A percentile compares a stretch with the other conserved stretches of the same genome.
Conservation (phyloP, 2,888 invertebrate genomes). For the Keiferia lycopersicella region DNA sequence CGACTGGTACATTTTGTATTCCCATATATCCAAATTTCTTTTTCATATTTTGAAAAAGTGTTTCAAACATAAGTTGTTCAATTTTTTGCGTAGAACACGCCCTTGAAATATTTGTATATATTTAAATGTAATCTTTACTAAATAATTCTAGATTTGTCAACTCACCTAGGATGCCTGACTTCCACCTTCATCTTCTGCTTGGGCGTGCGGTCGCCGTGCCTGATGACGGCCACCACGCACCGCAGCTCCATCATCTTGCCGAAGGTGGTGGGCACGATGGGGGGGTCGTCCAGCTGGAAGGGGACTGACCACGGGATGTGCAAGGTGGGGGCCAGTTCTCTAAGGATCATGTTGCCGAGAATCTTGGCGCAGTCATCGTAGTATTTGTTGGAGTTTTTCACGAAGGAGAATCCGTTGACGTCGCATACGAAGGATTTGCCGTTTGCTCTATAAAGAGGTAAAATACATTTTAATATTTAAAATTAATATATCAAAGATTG, state of each 20-base stretch:
- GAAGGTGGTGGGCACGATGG: conserved; percentile 98
- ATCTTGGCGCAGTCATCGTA: conserved; percentile 99
- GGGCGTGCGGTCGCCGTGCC: conserved; percentile 99
- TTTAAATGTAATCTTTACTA: too few species aligned
- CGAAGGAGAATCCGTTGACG: conserved; percentile 99
- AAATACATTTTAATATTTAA: background rate
- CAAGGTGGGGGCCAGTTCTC: conserved; percentile 96
- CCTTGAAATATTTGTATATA: too few species aligned
- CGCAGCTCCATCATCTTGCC: conserved; percentile 97
- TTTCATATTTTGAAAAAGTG: too few species aligned
- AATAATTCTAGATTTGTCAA: background rate
- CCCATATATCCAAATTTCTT: too few species aligned
- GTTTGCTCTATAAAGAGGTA: conserved; percentile 87
- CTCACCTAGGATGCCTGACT: conserved; percentile 95
- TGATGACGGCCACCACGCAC: conserved; percentile 98
- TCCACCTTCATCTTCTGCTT: conserved; percentile 99
- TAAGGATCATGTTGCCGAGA: conserved; percentile 97
- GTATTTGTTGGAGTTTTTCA: conserved; percentile 99
- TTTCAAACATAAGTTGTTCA: too few species aligned
- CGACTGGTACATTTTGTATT: too few species aligned
- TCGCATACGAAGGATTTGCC: conserved; percentile 99
- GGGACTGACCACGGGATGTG: conserved; percentile 99
- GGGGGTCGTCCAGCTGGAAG: conserved; percentile 98
- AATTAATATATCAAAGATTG: too few species aligned
- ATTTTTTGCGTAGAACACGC: too few species aligned